Evolutionary conservation across 2,888 invertebrate genomes (phyloP), one percentile per base, ranked within the genome.

Genomic region (Eugnorisma glareosa): DNA sequence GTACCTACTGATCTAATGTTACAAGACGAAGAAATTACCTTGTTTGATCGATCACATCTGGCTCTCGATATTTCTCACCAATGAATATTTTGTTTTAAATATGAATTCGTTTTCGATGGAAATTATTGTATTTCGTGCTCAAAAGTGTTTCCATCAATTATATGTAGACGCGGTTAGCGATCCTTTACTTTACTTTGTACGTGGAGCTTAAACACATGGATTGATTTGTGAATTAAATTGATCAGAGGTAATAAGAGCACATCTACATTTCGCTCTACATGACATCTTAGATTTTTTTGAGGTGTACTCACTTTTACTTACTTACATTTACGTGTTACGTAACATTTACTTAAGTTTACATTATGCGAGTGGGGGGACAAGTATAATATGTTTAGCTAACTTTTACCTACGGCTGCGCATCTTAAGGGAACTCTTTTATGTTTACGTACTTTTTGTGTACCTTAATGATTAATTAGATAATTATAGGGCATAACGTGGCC

Each of bases 221-320:
- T 51, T 71, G 72, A 70, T 63, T 80, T 80, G 35, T 67, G 37
- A 45, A 21, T 79, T n/a, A n/a, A n/a, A n/a, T n/a, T n/a, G n/a
- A n/a, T 10, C 45, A 21, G 54, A 57, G 31, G 35, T 73, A 73
- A 57, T 54, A 31, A 35, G 35, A 2, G 11, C 1, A n/a, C n/a
- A n/a, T 43, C 18, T n/a, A 74, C 2, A 77, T 75, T 61, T 76
- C 6, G 48, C 31, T 63, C n/a, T 40, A 13, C 10, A 21, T 48
- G 18, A 45, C 2, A 13, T 31, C 18, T 54, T 37, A 13, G 13
- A 7, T n/a, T n/a, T 43, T 43, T 71, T n/a, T 11, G 43, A 40
- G 0, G 48, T 2, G 21, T n/a, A 18, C 18, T 40, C 64, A 37
- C 37, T 63, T 37, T 63, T 15, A 37, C 24, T 13, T 63, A 11